Base-by-base conservation (phyloP, 2,797 vertebrate species). In the Manis javanica region DNA sequence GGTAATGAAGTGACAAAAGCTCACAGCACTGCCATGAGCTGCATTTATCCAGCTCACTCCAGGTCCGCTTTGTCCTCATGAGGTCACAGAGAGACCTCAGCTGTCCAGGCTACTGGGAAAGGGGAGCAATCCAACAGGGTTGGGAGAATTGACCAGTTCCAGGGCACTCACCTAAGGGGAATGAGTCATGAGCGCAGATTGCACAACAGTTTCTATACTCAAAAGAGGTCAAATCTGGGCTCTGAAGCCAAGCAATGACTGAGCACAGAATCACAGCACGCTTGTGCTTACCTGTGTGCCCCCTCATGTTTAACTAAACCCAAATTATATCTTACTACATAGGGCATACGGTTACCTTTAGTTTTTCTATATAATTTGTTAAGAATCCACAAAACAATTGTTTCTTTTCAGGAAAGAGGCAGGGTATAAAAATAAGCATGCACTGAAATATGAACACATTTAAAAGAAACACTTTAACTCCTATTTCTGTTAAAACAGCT, bases 401-500 rank as follows among this genome's bases (percentile, higher is more conserved):
- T 87, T 90, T 94, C 46, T 94, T 88, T 93, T 85, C 55, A 87
- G 59, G 31, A 93, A 64, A 94, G n/a, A 83, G 6, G 64, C 57
- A 78, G 79, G 39, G 16, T 31, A 1, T 46, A 15, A 59, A 46
- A 68, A 57, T 55, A 69, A 83, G 61, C 12, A 24, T 69, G n/a
- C 31, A 11, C 3, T 78, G 39, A 94, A 61, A 86, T 77, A 88
- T 37, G 91, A 88, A 79, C 53, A 87, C 24, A 46, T 64, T 74
- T 49, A n/a, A 42, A 96, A 85, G 31, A 11, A 94, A 74, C 24
- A 2, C 15, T 94, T 87, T 83, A 61, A 71, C 14, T 87, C 24
- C 31, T 37, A 37, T 57, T 61, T 18, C 53, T 61, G 19, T 39
- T 95, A 68, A 86, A 90, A 39, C 26, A 51, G 23, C 34, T 86